Evolutionary conservation across 2,797 vertebrate species (phyloP), one percentile per base, ranked within the genome.

Genomic region (Anabas testudineus): DNA sequence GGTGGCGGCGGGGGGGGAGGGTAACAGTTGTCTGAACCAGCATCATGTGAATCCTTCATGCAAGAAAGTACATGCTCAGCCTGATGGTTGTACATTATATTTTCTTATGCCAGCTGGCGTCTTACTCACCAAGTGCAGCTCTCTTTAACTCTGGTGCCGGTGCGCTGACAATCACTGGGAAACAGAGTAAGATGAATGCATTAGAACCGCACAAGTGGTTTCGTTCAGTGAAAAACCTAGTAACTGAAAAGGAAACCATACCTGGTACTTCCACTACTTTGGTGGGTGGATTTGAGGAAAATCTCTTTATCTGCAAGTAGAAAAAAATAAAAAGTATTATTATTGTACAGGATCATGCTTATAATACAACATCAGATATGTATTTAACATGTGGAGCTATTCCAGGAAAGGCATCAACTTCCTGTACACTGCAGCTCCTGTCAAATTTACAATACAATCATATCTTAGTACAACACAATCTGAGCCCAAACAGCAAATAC

Each of bases 201-300:
- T 39, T 5, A 37, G 6, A 6, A 60, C 56, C 62, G n/a, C 0
- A 37, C 0, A 39, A 7, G 1, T 18, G n/a, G 32, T 28, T 34
- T 47, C 10, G 19, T 43, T 32, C 0, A n/a, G 2, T n/a, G 3
- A 10, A 58, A 57, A 10, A 18, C 46, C 32, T 26, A 57, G 9
- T 5, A 13, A 34, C 10, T 42, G 30, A 19, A 62, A 49, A 13
- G 0, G 1, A 24, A 28, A 30, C 6, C 32, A 7, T 87, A 95
- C 94, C 91, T 88, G 92, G 88, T 13, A 85, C 80, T 73, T 93
- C 91, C 16, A 85, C 76, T 4, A 86, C 52, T 85, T 83, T 86
- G 34, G 71, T 74, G 18, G 88, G 79, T 6, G 76, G 84, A 34
- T 76, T 88, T 12, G 80, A 80, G 19, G 91, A 77, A 30, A 91